A percentile compares a stretch with the other conserved stretches of the same genome.
Evolutionary conservation across 2,888 invertebrate species (phyloP).

Genomic region (Podotricha telesiphe): DNA sequence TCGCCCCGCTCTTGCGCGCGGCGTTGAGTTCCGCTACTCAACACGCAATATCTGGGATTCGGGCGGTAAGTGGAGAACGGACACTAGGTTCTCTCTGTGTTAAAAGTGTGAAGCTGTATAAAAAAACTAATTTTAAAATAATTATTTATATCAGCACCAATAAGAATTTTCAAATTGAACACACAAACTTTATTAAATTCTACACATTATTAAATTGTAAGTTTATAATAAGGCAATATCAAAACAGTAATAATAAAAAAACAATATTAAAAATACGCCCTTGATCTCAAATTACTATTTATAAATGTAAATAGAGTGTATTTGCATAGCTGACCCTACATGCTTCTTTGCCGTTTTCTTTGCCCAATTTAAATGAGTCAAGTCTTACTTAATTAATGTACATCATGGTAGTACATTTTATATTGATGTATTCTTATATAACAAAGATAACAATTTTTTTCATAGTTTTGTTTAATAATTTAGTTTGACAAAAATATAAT

Average conservation of each 20-base stretch:
- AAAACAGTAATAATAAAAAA: too few relatives aligned
- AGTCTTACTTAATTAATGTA: neutral
- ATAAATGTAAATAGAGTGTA: neutral
- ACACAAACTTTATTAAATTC: neutral
- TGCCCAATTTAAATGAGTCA: neutral
- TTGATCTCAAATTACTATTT: neutral
- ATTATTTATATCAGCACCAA: neutral
- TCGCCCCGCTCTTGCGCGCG: too few relatives aligned
- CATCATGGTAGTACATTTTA: neutral
- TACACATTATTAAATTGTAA: too few relatives aligned
- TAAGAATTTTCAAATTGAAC: neutral
- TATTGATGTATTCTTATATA: neutral
- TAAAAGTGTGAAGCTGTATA: too few relatives aligned
- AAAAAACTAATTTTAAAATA: too few relatives aligned
- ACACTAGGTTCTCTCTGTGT: too few relatives aligned
- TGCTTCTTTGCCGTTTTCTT: neutral
- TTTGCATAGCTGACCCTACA: neutral
- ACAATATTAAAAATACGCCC: neutral
- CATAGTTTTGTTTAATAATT: too few relatives aligned
- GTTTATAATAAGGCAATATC: too few relatives aligned
- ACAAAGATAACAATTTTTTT: too few relatives aligned
- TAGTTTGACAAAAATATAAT: constrained; percentile 1
- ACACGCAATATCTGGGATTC: too few relatives aligned
- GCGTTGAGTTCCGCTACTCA: too few relatives aligned
- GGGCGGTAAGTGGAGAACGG: too few relatives aligned